A percentile compares a stretch with the other conserved stretches of the same genome.
Evolutionary conservation across 92 coral and sea anemone species (phyloP).

Genomic region (Anthopleura xanthogrammica): DNA sequence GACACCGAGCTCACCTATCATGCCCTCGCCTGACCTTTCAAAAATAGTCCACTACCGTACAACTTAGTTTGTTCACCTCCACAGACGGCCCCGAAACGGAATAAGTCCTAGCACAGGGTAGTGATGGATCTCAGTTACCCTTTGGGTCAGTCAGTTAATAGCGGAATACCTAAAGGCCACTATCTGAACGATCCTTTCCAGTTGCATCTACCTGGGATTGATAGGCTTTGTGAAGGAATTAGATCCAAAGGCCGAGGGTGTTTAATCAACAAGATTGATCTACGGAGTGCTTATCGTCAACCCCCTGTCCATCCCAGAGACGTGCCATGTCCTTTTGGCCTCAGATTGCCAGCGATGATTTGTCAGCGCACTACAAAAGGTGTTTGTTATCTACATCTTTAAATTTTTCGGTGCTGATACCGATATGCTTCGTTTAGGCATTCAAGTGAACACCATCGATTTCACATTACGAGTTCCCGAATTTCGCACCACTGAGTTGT

Average conservation of each 20-base stretch:
- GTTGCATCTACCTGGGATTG: constrained; percentile 36
- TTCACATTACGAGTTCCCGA: constrained; percentile 6
- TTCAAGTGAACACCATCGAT: background rate
- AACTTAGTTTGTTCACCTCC: constrained; percentile 29
- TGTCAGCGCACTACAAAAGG: constrained; percentile 26
- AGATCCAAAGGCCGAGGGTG: constrained; percentile 30
- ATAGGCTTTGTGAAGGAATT: constrained; percentile 20
- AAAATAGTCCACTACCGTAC: constrained; percentile 7
- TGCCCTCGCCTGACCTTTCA: constrained; percentile 33
- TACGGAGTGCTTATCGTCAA: no score
- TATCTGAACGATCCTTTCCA: constrained; percentile 28
- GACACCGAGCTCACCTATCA: constrained; percentile 5
- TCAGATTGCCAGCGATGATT: constrained; percentile 20
- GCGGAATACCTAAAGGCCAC: constrained; percentile 24
- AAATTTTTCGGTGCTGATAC: constrained; percentile 7
- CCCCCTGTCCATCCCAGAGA: no score
- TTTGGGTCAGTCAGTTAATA: constrained; percentile 20
- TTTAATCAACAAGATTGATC: no score
- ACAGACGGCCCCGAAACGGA: constrained; percentile 45
- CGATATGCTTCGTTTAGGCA: background rate
- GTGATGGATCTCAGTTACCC: constrained; percentile 54
- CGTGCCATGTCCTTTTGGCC: background rate
- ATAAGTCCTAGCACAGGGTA: constrained; percentile 20
- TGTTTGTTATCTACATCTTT: constrained; percentile 18
- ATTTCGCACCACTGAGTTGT: background rate